Percentiles rank a stretch among this genome's conserved stretches.
These are phyloP conservation scores for Platyrinchus mystaceus DNA, from an alignment of 2,797 vertebrate species.

Conservation along the genomic window DNA sequence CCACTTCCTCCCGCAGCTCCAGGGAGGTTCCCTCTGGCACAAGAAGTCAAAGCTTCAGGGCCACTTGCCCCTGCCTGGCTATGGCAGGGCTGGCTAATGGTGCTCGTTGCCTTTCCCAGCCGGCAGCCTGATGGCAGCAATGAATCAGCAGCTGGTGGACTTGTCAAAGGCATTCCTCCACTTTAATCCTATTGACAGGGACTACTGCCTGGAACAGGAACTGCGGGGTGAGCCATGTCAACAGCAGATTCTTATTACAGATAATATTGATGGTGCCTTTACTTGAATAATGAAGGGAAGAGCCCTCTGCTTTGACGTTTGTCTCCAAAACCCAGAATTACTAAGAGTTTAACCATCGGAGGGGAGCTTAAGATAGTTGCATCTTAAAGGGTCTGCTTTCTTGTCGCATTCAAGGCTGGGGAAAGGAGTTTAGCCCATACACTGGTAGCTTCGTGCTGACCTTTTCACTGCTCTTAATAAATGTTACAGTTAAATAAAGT, in stretches of 20 bases:
- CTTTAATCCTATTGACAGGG: slow-evolving; percentile 77
- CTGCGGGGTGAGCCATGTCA: slow-evolving; percentile 73
- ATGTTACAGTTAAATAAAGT: slow-evolving; percentile 70
- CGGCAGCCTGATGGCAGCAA: slow-evolving; percentile 74
- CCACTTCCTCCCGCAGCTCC: neutral
- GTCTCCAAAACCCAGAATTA: slow-evolving; percentile 77
- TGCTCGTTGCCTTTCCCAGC: slow-evolving; percentile 20
- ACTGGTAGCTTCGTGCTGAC: slow-evolving; percentile 45
- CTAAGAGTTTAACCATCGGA: slow-evolving; percentile 69
- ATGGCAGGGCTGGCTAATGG: accelerated
- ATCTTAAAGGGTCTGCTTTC: slow-evolving; percentile 74
- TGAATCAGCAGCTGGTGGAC: slow-evolving; percentile 64
- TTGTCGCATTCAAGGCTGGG: slow-evolving; percentile 62
- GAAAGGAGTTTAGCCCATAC: slow-evolving; percentile 57
- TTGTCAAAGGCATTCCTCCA: slow-evolving; percentile 75
- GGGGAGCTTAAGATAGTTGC: slow-evolving; percentile 72
- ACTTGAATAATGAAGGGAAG: slow-evolving; percentile 76
- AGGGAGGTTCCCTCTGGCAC: neutral
- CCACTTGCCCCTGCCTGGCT: neutral
- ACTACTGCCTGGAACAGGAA: slow-evolving; percentile 72
- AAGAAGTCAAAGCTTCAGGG: neutral
- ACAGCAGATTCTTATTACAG: slow-evolving; percentile 79
- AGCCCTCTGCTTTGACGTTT: slow-evolving; percentile 75
- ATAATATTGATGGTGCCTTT: slow-evolving; percentile 76
- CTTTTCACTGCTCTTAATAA: slow-evolving; percentile 75